Evolutionary conservation across 2,113 vertebrate species (phyloP).

Genomic region (Thoracochromis brauschi): DNA sequence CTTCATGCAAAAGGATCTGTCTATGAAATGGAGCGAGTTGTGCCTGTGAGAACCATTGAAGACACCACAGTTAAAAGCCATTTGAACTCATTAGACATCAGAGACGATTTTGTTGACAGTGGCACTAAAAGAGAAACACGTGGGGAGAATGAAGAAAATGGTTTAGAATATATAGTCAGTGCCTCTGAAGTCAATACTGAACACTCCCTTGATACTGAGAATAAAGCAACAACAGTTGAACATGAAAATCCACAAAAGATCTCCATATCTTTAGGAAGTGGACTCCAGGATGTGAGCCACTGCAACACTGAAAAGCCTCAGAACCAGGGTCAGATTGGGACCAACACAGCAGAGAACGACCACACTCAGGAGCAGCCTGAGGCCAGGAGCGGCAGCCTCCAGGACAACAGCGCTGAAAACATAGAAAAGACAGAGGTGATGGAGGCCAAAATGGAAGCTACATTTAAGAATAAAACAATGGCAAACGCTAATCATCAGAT

Average conservation of each 20-base stretch:
- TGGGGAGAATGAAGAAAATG: background rate
- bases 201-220: background rate
- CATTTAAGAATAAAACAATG: background rate
- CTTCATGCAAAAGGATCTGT: background rate
- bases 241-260: background rate
- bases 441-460: background rate
- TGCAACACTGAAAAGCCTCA: background rate
- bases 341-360: background rate
- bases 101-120: background rate
- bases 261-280: background rate
- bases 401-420: background rate
- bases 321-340: background rate
- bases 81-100: background rate
- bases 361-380: background rate
- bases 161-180: background rate
- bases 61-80: background rate
- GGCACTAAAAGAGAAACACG: background rate
- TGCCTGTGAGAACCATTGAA: background rate
- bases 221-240: background rate
- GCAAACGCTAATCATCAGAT: background rate
- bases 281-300: background rate
- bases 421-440: background rate
- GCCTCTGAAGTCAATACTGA: background rate
- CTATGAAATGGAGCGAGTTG: background rate
- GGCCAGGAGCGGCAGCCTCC: background rate